A percentile compares a stretch with the other conserved stretches of the same genome.
phyloP scores from a whole-genome alignment of 1,140 invertebrate species.

The Drosophila yakuba region DNA sequence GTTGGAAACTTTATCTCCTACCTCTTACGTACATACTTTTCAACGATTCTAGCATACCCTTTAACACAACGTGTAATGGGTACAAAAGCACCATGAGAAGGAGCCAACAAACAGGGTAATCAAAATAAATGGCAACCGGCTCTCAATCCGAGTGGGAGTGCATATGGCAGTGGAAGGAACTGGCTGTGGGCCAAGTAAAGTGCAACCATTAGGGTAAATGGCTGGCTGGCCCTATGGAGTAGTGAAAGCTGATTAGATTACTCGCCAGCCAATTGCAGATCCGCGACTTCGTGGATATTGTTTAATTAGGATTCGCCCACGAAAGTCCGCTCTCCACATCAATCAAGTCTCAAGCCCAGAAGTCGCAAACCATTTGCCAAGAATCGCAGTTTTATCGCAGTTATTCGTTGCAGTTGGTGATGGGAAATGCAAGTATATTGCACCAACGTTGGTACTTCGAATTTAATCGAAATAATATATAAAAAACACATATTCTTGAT shows the following conservation, averaged over 20 bases:
- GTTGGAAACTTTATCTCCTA: no score
- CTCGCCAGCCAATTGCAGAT: constrained; percentile 30
- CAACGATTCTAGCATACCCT: no score
- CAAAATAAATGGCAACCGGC: constrained; percentile 56
- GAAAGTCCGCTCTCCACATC: constrained; percentile 11
- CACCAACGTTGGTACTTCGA: background rate
- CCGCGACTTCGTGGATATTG: constrained; percentile 16
- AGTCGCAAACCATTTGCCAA: constrained; percentile 30
- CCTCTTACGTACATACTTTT: no score
- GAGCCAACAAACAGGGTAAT: constrained; percentile 38
- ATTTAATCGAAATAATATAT: no score
- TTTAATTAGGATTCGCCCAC: constrained; percentile 35
- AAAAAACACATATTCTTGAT: no score
- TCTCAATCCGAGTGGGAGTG: constrained; percentile 55
- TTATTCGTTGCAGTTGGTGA: background rate
- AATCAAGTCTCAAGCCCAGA: constrained; percentile 44
- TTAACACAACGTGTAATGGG: no score
- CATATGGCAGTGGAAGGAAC: constrained; percentile 37
- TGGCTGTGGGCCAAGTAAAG: constrained; percentile 31
- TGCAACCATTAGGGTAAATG: constrained; percentile 53
- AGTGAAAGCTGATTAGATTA: constrained; percentile 62
- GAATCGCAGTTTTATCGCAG: constrained; percentile 18
- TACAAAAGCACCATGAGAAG: background rate
- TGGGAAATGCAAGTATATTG: background rate
- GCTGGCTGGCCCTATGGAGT: constrained; percentile 24